A percentile compares a stretch with the other conserved stretches of the same genome.
phyloP scores from a whole-genome alignment of 2,888 invertebrate species.

The Molorchus minor region DNA sequence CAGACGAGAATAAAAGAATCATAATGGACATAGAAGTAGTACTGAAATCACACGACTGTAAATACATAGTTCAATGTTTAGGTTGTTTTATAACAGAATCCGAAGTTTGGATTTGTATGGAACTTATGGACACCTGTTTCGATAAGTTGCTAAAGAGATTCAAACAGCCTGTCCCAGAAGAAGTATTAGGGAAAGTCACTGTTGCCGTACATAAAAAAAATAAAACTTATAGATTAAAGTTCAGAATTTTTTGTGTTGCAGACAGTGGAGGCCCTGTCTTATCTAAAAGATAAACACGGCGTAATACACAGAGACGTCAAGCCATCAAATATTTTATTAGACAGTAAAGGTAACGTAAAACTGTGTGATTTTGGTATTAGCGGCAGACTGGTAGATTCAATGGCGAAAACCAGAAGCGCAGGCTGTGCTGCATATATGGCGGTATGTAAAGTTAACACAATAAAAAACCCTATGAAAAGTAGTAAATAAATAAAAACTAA shows the following conservation, averaged over 20 bases:
- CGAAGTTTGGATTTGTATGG: slow-evolving; percentile 99
- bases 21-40: slow-evolving; percentile 99
- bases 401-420: slow-evolving; percentile 95
- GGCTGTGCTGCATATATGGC: slow-evolving; percentile 99
- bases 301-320: slow-evolving; percentile 99
- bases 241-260: slow-evolving; percentile 60
- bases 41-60: slow-evolving; percentile 95
- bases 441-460: slow-evolving; percentile 68
- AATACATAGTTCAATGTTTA: slow-evolving; percentile 95
- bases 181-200: slow-evolving; percentile 95
- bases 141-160: slow-evolving; percentile 92
- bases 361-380: slow-evolving; percentile 99
- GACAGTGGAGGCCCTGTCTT: slow-evolving; percentile 96
- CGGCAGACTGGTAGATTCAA: slow-evolving; percentile 96
- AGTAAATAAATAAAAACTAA: too few species aligned
- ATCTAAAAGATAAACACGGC: slow-evolving; percentile 96
- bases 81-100: slow-evolving; percentile 98
- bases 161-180: slow-evolving; percentile 92
- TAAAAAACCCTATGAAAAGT: too few species aligned
- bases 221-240: too few species aligned
- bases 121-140: slow-evolving; percentile 98
- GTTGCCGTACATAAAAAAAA: slow-evolving; percentile 76
- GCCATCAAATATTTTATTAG: slow-evolving; percentile 97
- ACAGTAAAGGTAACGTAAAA: slow-evolving; percentile 94
- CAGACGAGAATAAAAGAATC: slow-evolving; percentile 97